These are phyloP conservation scores for Cyrtodaria siliqua DNA, from an alignment of 2,888 invertebrate genomes.

Conservation along the genomic window DNA sequence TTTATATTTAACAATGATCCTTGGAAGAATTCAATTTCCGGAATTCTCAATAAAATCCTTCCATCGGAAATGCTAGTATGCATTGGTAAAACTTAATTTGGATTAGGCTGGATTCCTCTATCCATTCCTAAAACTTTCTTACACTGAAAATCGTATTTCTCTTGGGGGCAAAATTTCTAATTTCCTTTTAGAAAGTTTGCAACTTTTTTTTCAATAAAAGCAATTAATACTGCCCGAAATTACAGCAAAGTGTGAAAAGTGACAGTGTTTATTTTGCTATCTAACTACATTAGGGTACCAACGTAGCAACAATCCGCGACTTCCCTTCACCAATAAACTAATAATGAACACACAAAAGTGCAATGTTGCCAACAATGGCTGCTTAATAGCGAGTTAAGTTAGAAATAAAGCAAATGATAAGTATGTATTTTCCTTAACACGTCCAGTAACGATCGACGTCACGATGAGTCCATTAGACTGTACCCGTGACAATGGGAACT, in stretches of 20 bases:
- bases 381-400: background rate
- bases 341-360: background rate
- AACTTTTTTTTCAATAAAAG: constrained; percentile 24
- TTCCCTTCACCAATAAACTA: constrained; percentile 10
- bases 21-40: background rate
- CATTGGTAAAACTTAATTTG: too few species aligned
- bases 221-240: constrained; percentile 40
- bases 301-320: background rate
- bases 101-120: too few species aligned
- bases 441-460: background rate
- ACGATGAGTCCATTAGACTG: constrained; percentile 6
- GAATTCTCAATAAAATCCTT: background rate
- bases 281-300: constrained; percentile 23
- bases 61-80: constrained; percentile 7
- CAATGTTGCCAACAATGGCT: constrained; percentile 4
- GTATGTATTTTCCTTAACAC: constrained; percentile 1
- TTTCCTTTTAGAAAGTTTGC: constrained; percentile 17
- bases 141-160: background rate
- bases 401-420: background rate
- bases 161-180: constrained; percentile 11
- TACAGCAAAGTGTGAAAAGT: constrained; percentile 25
- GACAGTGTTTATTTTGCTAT: constrained; percentile 43
- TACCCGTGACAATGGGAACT: too few species aligned
- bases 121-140: background rate
- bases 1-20: too few species aligned